Evolutionary conservation across 2,113 vertebrate species (phyloP).

Genomic region (Eira barbara): DNA sequence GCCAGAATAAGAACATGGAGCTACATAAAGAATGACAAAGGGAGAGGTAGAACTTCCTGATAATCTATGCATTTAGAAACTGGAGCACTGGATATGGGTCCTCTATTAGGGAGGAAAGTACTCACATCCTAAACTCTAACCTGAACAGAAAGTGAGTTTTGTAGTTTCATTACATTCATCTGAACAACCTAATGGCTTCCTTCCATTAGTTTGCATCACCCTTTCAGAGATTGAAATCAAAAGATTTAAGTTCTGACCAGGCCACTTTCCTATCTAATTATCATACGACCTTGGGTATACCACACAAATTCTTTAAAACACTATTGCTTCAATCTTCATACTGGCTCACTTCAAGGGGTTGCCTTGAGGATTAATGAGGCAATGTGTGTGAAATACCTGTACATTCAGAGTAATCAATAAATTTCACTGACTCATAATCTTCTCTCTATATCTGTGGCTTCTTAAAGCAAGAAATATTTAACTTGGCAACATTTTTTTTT

Average conservation of each 20-base stretch:
- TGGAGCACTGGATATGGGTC: neutral
- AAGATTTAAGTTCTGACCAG: neutral
- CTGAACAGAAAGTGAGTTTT: neutral
- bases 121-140: neutral
- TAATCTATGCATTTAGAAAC: neutral
- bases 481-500: neutral
- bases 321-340: neutral
- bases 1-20: neutral
- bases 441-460: neutral
- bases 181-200: neutral
- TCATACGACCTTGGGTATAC: neutral
- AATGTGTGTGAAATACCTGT: neutral
- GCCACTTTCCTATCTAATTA: neutral
- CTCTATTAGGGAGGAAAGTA: neutral
- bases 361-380: neutral
- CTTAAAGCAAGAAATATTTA: neutral
- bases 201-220: neutral
- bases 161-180: neutral
- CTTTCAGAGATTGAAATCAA: neutral
- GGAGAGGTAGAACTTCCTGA: neutral
- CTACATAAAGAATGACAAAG: neutral
- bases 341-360: neutral
- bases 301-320: neutral
- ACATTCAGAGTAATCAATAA: neutral
- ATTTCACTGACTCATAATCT: neutral